Evolutionary conservation across 2,113 vertebrate genomes (phyloP), one percentile per base, ranked within the genome.

Genomic region (Delphinus delphis): DNA sequence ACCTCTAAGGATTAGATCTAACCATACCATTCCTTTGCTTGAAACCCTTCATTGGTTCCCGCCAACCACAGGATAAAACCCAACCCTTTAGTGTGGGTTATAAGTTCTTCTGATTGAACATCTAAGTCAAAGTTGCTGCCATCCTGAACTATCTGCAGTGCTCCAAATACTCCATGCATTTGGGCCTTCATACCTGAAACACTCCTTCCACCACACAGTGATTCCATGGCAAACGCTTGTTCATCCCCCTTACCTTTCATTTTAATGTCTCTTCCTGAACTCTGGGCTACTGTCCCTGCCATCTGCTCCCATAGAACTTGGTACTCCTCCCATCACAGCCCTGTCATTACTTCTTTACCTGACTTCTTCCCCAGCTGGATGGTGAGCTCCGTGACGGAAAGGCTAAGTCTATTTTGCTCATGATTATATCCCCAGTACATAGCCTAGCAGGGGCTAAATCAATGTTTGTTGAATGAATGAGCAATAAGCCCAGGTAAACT

Each of bases 271-370:
- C 50, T 89, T 93, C n/a, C 70, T 77, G 26, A 70, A 70, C 21
- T 88, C 70, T 90, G 58, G 17, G 17, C 26, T 88, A 79, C 31
- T 89, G 25, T 1, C 33, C 83, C 65, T 70, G 23, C 73, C 41
- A 65, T 14, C 10, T 74, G 15, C 9, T 62, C n/a, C 50, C 88
- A 74, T 8, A 74, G 31, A 91, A 71, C 60, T 60, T 70, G 20
- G n/a, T 62, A 65, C 15, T 71, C 31, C 21, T 94, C 33, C 8
- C 67, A 38, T 44, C 12, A 65, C 13, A 90, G 26, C 25, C 58
- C 9, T 93, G 58, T 31, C 65, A 65, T 90, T 68, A 85, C 25
- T 80, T 95, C 47, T 96, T 93, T 86, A 81, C 5, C 21, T 82
- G n/a, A 15, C 33, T 82, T 89, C 60, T 18, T 94, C 20, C 17